phyloP scores from a whole-genome alignment of 2,113 vertebrate species.

The Bettongia penicillata region DNA sequence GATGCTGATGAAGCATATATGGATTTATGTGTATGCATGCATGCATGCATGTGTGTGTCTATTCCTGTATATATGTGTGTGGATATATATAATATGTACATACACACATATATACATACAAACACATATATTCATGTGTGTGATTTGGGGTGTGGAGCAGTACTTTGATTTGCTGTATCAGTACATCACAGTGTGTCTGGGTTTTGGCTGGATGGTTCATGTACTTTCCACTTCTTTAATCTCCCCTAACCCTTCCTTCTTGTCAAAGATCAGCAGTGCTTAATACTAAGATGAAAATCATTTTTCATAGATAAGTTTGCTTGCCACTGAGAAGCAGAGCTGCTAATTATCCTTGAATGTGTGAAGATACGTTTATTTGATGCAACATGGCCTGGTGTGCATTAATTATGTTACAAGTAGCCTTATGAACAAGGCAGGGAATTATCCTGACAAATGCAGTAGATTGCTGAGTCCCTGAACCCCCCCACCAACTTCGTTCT shows the following conservation, averaged over 20 bases:
- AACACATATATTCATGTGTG: no score
- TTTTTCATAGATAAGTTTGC: constrained; percentile 77
- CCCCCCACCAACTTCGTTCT: constrained; percentile 49
- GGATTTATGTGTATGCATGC: no score
- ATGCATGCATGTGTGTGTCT: no score
- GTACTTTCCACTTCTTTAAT: constrained; percentile 53
- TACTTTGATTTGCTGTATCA: constrained; percentile 37
- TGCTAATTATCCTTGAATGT: constrained; percentile 81
- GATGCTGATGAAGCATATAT: constrained; percentile 1
- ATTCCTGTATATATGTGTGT: no score
- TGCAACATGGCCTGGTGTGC: constrained; percentile 71
- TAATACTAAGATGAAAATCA: constrained; percentile 78
- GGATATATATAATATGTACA: no score
- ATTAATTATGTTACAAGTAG: constrained; percentile 79
- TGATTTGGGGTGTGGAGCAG: no score
- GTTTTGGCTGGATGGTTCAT: constrained; percentile 1
- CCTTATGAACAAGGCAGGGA: constrained; percentile 72
- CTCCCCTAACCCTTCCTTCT: constrained; percentile 47
- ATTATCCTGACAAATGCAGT: constrained; percentile 78
- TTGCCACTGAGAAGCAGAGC: constrained; percentile 71
- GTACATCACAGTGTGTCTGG: background rate
- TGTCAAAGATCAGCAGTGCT: constrained; percentile 72
- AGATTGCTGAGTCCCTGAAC: constrained; percentile 74
- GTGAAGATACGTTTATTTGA: constrained; percentile 80
- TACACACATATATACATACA: no score